Percentiles rank a stretch among this genome's conserved stretches.
Conservation (phyloP, 1,140 invertebrate genomes). For the Drosophila kikkawai region DNA sequence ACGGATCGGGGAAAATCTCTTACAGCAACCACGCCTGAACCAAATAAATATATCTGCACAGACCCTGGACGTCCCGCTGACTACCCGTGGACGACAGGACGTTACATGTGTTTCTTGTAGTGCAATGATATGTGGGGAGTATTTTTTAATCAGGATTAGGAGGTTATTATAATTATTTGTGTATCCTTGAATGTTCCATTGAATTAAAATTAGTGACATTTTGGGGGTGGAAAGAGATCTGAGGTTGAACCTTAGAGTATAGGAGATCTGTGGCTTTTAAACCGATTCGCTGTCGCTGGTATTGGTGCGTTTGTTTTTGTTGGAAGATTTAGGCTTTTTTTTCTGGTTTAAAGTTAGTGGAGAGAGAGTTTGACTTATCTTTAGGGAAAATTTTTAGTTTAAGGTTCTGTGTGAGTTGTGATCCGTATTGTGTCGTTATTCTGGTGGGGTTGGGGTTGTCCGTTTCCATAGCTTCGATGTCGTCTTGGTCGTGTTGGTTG, state of each 20-base stretch:
- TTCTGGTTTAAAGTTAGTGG: constrained; percentile 13
- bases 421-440: constrained; percentile 1
- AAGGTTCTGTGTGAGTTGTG: constrained; percentile 10
- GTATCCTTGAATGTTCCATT: constrained; percentile 47
- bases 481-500: constrained; percentile 11
- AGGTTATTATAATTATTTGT: constrained; percentile 43
- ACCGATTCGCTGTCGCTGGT: constrained; percentile 29
- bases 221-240: no score
- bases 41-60: no score
- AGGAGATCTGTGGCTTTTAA: constrained; percentile 6
- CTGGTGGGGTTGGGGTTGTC: constrained; percentile 5
- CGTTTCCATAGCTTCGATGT: constrained; percentile 1
- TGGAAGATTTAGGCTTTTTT: constrained; percentile 19
- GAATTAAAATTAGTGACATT: constrained; percentile 18
- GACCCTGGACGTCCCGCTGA: no score
- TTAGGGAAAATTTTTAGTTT: constrained; percentile 12
- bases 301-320: constrained; percentile 22
- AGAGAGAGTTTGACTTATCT: constrained; percentile 23
- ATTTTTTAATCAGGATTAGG: constrained; percentile 4
- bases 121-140: neutral
- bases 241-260: no score
- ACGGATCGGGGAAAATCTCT: no score
- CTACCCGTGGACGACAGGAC: no score
- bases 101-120: neutral
- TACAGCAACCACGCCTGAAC: no score